Base-by-base conservation (phyloP, 2,888 invertebrate genomes). In the Coecobrya sp. region DNA sequence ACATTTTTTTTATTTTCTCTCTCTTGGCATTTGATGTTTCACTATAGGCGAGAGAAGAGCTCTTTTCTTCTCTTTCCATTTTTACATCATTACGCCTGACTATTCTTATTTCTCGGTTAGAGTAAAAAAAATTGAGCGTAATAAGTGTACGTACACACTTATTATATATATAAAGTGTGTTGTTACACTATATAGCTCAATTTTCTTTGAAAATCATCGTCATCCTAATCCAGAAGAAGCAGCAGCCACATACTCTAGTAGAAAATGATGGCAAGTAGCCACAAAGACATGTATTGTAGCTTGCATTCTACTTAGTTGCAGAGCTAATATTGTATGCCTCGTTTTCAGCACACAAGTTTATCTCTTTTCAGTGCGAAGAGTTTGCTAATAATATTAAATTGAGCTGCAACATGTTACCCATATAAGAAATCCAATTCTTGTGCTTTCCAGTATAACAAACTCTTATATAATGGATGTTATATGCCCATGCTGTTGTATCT, bases 161-260 rank as follows among this genome's bases (percentile, higher is more conserved):
- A n/a, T n/a, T n/a, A n/a, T n/a, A n/a, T 55, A 16, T 55, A 25
- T 36, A 10, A 52, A 59, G 25, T 59, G 76, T 49, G 59, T 84
- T 85, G 89, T 90, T 86, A 62, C 45, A 68, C 70, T 86, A 91
- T 91, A 91, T 91, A 91, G 91, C 91, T 91, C 91, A 91, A 91
- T 91, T 91, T 70, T 45, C 86, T 86, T 49, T 91, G 79, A 81
- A 86, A 91, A 91, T 70, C 86, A 76, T 79, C 90, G 76, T 86
- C 59, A 70, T 13, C 62, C 19, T 36, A 13, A 36, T 16, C 73
- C 73, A 36, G 36, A n/a, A 73, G 36, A 11, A 73, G 73, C 4
- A 10, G n/a, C 8, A 49, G 45, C 45, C 25, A 68, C 25, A 76
- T 73, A 42, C 42, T 76, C 42, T 19, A 8, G 76, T 76, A 22